phyloP scores from a whole-genome alignment of 2,888 invertebrate genomes.

The Stenchaetothrips biformis region DNA sequence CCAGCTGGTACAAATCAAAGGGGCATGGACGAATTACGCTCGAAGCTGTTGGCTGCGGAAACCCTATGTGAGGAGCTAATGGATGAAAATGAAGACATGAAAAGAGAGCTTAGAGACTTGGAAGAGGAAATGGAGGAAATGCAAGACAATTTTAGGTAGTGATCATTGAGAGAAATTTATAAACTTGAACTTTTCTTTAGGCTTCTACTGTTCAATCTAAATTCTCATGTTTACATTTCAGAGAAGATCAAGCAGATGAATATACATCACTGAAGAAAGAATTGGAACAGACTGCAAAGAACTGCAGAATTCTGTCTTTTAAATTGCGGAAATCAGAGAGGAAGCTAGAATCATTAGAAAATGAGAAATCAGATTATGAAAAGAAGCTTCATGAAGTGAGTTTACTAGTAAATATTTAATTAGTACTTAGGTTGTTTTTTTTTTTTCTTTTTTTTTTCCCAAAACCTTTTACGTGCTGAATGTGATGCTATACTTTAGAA shows the following conservation, averaged over 20 bases:
- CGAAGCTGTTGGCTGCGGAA: conserved; percentile 85
- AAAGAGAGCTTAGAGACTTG: conserved; percentile 85
- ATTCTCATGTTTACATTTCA: conserved; percentile 43
- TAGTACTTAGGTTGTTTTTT: conserved; percentile 22
- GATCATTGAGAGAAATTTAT: conserved; percentile 11
- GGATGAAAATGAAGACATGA: conserved; percentile 94
- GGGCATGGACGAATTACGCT: conserved; percentile 54
- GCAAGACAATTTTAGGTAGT: conserved; percentile 86
- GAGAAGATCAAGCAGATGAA: conserved; percentile 96
- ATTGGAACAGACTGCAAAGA: conserved; percentile 93
- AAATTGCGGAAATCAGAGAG: conserved; percentile 95
- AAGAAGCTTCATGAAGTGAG: conserved; percentile 59
- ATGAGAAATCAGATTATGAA: conserved; percentile 71
- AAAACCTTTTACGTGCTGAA: background rate
- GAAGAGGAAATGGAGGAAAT: conserved; percentile 98
- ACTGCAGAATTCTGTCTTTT: conserved; percentile 95
- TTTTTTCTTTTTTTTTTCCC: conserved; percentile 26
- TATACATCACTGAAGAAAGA: conserved; percentile 91
- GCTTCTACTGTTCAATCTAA: conserved; percentile 32
- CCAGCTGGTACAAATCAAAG: conserved; percentile 34
- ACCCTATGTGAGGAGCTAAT: conserved; percentile 86
- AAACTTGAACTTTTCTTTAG: conserved; percentile 31
- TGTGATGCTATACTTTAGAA: too few relatives aligned
- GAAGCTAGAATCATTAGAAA: conserved; percentile 77
- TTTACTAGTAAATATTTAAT: conserved; percentile 24